Conservation (phyloP, 2,888 invertebrate species). For the Microctonus aethiopoides region DNA sequence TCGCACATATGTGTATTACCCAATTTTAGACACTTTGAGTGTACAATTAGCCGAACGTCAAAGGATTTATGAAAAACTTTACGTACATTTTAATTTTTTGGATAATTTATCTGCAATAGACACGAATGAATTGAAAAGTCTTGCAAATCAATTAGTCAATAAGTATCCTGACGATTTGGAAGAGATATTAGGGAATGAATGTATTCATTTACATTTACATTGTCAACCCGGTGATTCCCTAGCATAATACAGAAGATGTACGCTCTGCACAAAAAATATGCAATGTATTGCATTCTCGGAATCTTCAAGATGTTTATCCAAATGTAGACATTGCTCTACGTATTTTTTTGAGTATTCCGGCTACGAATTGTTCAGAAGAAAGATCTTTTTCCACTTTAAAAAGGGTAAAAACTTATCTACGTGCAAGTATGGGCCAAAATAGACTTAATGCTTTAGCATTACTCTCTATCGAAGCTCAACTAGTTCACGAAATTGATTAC, state of each 20-base stretch:
- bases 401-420: background rate
- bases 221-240: no score
- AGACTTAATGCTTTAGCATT: background rate
- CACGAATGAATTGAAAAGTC: no score
- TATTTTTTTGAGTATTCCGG: background rate
- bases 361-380: background rate
- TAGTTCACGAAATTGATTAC: background rate
- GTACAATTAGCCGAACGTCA: background rate
- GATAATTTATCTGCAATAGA: no score
- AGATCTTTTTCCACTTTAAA: background rate
- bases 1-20: background rate
- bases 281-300: no score
- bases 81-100: no score
- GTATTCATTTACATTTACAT: conserved; percentile 1
- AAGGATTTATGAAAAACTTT: conserved; percentile 1
- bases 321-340: background rate
- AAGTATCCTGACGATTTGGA: background rate
- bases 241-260: no score
- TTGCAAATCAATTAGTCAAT: no score
- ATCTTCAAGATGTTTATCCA: background rate
- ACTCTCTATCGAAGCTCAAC: background rate
- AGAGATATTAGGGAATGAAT: background rate
- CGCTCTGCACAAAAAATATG: no score
- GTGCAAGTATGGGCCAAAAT: background rate
- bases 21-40: background rate